A percentile compares a stretch with the other conserved stretches of the same genome.
phyloP scores from a whole-genome alignment of 1,140 invertebrate species.

The Drosophila pseudoananassae region DNA sequence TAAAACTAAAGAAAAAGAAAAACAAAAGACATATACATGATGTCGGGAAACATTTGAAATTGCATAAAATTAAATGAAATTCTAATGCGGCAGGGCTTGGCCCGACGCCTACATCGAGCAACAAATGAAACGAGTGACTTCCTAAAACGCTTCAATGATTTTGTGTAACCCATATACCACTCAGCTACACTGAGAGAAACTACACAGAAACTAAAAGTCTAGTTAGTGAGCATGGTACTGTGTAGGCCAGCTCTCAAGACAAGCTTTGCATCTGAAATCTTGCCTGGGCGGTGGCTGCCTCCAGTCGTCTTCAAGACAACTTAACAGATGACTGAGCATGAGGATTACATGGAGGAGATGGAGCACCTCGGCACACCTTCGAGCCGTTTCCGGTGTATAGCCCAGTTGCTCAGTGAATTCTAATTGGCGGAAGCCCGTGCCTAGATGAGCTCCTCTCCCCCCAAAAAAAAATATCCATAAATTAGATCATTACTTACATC shows the following conservation, averaged over 20 bases:
- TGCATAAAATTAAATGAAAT: constrained; percentile 82
- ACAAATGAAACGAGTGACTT: constrained; percentile 62
- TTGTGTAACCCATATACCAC: constrained; percentile 65
- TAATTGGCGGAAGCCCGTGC: constrained; percentile 70
- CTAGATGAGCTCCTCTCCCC: too few relatives aligned
- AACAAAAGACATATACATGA: constrained; percentile 47
- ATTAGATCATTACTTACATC: constrained; percentile 93
- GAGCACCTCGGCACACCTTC: constrained; percentile 66
- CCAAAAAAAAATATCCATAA: constrained; percentile 71
- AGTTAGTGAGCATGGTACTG: too few relatives aligned
- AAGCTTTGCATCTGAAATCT: constrained; percentile 63
- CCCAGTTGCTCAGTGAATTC: constrained; percentile 78
- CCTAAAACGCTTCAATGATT: constrained; percentile 82
- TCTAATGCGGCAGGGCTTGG: constrained; percentile 71
- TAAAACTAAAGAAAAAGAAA: constrained; percentile 55
- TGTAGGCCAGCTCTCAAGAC: neutral
- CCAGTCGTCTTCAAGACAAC: constrained; percentile 48
- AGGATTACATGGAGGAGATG: constrained; percentile 7
- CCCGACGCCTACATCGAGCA: constrained; percentile 63
- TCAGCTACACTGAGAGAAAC: neutral
- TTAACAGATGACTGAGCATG: constrained; percentile 65
- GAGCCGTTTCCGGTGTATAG: constrained; percentile 81
- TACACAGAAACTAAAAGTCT: neutral
- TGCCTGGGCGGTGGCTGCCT: constrained; percentile 29
- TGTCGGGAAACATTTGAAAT: constrained; percentile 60